Evolutionary conservation across 2,888 invertebrate genomes (phyloP).

Genomic region (Drosophila lacicola): DNA sequence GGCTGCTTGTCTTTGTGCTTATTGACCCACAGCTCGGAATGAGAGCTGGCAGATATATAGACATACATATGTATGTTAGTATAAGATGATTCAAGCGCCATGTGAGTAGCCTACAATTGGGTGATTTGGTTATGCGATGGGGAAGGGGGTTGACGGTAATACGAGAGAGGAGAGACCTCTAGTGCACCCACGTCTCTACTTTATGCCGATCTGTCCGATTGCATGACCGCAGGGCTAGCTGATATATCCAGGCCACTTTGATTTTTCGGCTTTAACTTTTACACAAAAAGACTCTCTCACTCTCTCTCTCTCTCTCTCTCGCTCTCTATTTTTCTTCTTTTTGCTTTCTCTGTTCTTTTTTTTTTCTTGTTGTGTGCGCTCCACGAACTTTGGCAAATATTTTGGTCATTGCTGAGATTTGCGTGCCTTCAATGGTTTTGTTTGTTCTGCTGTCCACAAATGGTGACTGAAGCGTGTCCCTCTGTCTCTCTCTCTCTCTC

Average conservation of each 20-base stretch:
- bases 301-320: background rate
- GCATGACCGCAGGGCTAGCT: background rate
- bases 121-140: background rate
- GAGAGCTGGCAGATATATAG: background rate
- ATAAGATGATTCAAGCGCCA: conserved; percentile 2
- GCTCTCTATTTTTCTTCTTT: background rate
- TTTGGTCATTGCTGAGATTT: conserved; percentile 77
- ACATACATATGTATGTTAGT: background rate
- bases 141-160: background rate
- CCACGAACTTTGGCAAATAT: conserved; percentile 72
- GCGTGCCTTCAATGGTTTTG: conserved; percentile 73
- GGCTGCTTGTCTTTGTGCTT: conserved; percentile 5
- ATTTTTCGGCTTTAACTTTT: conserved; percentile 2
- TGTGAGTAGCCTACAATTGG: conserved; percentile 3
- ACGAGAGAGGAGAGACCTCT: background rate
- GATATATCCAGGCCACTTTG: conserved; percentile 3
- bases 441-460: conserved; percentile 70
- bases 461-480: conserved; percentile 23
- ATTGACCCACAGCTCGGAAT: background rate
- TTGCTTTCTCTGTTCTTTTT: background rate
- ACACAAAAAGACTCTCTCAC: background rate
- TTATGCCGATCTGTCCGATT: conserved; percentile 7
- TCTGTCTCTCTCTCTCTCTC: background rate
- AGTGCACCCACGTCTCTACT: background rate
- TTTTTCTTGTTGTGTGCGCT: background rate